Conservation (phyloP, 2,888 invertebrate species). For the Drosophila mercatorum region DNA sequence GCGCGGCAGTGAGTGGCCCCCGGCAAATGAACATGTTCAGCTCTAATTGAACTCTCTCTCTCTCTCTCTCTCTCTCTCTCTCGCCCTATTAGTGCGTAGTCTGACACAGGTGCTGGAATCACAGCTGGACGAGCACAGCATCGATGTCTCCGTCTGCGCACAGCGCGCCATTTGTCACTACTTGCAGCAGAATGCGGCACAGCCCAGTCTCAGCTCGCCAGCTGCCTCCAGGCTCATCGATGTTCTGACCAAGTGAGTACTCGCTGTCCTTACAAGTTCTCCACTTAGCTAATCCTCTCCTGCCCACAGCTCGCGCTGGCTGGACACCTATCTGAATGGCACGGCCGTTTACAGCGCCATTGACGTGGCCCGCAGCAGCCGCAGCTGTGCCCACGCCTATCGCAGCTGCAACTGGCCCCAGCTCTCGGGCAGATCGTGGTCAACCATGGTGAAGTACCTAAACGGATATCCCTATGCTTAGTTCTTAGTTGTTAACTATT, state of each 20-base stretch:
- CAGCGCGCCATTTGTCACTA: slow-evolving; percentile 87
- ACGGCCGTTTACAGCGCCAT: slow-evolving; percentile 86
- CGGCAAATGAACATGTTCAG: not conserved
- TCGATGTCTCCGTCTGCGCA: slow-evolving; percentile 87
- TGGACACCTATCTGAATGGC: slow-evolving; percentile 84
- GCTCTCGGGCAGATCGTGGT: slow-evolving; percentile 32
- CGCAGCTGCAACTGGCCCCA: slow-evolving; percentile 84
- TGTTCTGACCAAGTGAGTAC: slow-evolving; percentile 84
- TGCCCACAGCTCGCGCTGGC: slow-evolving; percentile 78
- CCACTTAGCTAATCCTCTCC: not conserved
- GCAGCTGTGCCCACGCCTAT: slow-evolving; percentile 84
- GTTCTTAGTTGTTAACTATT: slow-evolving; percentile 22
- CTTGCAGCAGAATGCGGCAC: slow-evolving; percentile 83
- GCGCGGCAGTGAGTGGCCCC: slow-evolving; percentile 42
- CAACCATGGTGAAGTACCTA: slow-evolving; percentile 41
- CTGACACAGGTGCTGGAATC: slow-evolving; percentile 85
- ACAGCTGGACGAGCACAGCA: slow-evolving; percentile 86
- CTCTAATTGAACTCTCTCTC: not conserved
- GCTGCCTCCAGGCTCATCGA: slow-evolving; percentile 85
- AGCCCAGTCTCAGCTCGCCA: slow-evolving; percentile 46
- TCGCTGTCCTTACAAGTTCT: rapidly evolving
- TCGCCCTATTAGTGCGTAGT: slow-evolving; percentile 60
- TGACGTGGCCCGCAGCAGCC: slow-evolving; percentile 84
- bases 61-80: too few relatives aligned
- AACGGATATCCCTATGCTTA: slow-evolving; percentile 27